A percentile compares a stretch with the other conserved stretches of the same genome.
These are phyloP conservation scores for Cryptoblepharus egeriae DNA, from an alignment of 2,797 vertebrate genomes.

Conservation along the genomic window DNA sequence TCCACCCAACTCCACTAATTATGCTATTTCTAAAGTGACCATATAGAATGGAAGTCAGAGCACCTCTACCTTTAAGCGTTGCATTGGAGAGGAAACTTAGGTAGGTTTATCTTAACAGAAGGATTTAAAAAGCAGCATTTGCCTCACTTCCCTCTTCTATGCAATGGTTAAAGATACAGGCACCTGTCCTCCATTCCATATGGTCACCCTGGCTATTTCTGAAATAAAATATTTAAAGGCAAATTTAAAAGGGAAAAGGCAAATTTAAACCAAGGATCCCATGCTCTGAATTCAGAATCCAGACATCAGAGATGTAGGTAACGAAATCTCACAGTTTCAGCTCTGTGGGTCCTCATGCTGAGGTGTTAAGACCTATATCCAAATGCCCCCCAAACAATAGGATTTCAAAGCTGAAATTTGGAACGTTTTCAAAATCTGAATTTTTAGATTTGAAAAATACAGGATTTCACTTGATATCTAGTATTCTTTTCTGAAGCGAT, in stretches of 20 bases:
- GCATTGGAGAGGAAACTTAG: no score
- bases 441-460: not conserved
- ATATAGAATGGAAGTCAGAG: no score
- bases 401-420: not conserved
- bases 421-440: not conserved
- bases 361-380: not conserved
- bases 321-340: not conserved
- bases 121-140: no score
- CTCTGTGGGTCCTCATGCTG: not conserved
- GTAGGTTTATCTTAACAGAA: no score
- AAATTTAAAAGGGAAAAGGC: no score
- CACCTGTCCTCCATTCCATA: no score
- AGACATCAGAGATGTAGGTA: not conserved
- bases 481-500: no score
- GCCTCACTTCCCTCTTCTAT: no score
- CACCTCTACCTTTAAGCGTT: no score
- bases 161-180: no score
- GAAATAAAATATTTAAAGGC: not conserved
- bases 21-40: not conserved
- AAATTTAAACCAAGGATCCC: not conserved
- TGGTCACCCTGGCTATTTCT: not conserved
- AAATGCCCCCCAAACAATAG: not conserved
- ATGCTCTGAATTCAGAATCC: not conserved
- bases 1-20: not conserved
- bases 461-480: not conserved